Evolutionary conservation across 2,888 invertebrate genomes (phyloP).

Genomic region (Drosophila colorata): DNA sequence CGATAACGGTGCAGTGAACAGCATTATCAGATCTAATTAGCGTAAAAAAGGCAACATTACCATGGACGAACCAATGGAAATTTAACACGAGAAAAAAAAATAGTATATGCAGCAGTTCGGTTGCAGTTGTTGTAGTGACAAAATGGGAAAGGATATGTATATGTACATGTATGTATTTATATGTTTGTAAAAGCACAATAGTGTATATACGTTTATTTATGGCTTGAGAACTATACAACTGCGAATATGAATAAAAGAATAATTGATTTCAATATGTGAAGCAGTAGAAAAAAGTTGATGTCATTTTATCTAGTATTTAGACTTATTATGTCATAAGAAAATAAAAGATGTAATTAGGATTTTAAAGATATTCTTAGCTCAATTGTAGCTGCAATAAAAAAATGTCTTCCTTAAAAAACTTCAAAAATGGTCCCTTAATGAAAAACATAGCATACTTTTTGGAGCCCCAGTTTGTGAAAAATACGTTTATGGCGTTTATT

Average conservation of each 20-base stretch:
- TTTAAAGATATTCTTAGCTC: neutral
- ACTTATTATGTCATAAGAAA: too few species aligned
- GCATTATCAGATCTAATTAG: slow-evolving; percentile 45
- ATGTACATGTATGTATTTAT: neutral
- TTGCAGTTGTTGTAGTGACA: too few species aligned
- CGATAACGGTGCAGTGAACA: slow-evolving; percentile 38
- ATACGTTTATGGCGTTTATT: too few species aligned
- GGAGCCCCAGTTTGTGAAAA: too few species aligned
- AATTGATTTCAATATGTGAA: slow-evolving; percentile 8
- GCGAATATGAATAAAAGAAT: neutral
- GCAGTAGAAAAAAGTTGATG: neutral
- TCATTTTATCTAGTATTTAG: slow-evolving; percentile 1
- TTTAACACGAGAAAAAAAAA: neutral
- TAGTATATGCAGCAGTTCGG: neutral
- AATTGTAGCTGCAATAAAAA: too few species aligned
- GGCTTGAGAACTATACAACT: neutral
- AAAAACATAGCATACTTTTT: slow-evolving; percentile 21
- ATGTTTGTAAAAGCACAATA: neutral
- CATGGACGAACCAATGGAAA: neutral
- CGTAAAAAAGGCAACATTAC: slow-evolving; percentile 12
- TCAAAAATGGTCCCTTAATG: too few species aligned
- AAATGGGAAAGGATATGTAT: neutral
- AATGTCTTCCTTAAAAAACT: too few species aligned
- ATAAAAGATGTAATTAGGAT: neutral
- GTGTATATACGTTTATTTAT: neutral